These are phyloP conservation scores for Lithodes maja DNA, from an alignment of 2,888 invertebrate species.

Conservation along the genomic window DNA sequence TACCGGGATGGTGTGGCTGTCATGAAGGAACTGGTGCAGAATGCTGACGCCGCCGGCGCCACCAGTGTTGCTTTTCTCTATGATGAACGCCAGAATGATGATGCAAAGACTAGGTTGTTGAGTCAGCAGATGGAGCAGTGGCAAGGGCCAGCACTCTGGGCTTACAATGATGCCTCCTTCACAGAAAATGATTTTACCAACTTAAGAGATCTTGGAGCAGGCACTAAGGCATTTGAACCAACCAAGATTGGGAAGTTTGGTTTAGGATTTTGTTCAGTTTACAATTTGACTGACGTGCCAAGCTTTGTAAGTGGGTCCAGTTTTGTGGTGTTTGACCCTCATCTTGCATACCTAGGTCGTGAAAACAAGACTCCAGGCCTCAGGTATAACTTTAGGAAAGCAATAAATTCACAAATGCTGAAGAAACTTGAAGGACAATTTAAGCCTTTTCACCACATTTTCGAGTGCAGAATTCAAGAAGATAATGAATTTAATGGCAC, in stretches of 20 bases:
- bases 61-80: constrained; percentile 33
- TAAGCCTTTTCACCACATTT: constrained; percentile 38
- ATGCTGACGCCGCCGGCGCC: constrained; percentile 52
- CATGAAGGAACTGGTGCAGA: constrained; percentile 54
- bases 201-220: constrained; percentile 30
- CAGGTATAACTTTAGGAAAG: constrained; percentile 24
- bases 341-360: constrained; percentile 17
- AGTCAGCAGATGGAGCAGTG: constrained; percentile 15
- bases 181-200: constrained; percentile 42
- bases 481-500: constrained; percentile 19
- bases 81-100: constrained; percentile 36
- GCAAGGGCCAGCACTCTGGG: constrained; percentile 53
- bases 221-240: constrained; percentile 37
- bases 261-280: constrained; percentile 52
- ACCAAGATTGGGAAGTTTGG: constrained; percentile 60
- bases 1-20: constrained; percentile 48
- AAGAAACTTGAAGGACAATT: constrained; percentile 40
- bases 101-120: constrained; percentile 16
- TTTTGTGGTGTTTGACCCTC: constrained; percentile 55
- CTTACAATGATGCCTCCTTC: constrained; percentile 35
- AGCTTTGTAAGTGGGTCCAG: constrained; percentile 47
- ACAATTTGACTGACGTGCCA: constrained; percentile 50
- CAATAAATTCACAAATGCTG: constrained; percentile 20
- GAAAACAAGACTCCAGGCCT: constrained; percentile 18
- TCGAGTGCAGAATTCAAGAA: constrained; percentile 33